Evolutionary conservation across 2,797 vertebrate species (phyloP).

Genomic region (Parauchenoglanis punctatus): DNA sequence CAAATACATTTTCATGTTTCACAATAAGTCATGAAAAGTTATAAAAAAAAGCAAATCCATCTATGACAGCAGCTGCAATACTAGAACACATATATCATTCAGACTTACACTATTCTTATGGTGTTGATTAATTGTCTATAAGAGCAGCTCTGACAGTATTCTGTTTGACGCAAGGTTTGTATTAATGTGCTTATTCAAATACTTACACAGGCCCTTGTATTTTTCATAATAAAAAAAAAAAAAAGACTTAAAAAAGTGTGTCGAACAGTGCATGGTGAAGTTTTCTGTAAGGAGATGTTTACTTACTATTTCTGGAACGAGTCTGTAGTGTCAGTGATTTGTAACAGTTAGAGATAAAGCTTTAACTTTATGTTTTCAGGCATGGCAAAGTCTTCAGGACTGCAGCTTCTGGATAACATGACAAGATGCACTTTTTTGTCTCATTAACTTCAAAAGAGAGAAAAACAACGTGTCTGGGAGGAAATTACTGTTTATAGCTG

Average conservation of each 20-base stretch:
- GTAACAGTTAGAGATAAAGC: neutral
- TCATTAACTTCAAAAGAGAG: neutral
- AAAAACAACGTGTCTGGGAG: neutral
- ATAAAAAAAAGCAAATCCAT: neutral
- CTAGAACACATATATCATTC: neutral
- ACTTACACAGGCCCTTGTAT: neutral
- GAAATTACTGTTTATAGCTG: neutral
- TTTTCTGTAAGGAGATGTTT: neutral
- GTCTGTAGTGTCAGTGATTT: neutral
- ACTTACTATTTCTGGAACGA: neutral
- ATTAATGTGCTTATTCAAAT: neutral
- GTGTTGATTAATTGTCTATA: neutral
- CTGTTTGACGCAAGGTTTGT: neutral
- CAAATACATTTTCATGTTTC: neutral
- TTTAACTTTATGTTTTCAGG: neutral
- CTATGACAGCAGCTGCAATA: neutral
- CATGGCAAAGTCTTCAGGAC: neutral
- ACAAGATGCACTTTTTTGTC: neutral
- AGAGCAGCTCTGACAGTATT: neutral
- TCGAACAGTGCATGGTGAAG: neutral
- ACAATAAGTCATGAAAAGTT: neutral
- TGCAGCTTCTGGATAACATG: neutral
- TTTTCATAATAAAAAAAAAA: neutral
- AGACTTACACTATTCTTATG: neutral
- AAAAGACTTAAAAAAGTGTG: neutral